Conservation (phyloP, 2,797 vertebrate species). For the Chaetophractus vellerosus region DNA sequence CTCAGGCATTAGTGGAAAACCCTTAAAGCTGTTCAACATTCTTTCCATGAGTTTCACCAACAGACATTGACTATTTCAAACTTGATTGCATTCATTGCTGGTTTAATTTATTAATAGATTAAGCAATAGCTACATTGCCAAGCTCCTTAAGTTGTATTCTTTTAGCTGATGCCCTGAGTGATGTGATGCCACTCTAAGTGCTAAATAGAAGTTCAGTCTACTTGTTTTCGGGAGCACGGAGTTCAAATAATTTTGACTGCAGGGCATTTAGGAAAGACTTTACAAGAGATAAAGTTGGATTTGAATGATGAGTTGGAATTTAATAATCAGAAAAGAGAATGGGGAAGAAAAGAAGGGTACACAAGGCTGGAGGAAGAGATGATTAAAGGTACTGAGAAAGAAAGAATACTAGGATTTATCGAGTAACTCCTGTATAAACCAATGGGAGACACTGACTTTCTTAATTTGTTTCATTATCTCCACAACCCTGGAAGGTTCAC, state of each 20-base stretch:
- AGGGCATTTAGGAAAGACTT: not conserved
- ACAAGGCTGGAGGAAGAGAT: not conserved
- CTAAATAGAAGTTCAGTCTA: not conserved
- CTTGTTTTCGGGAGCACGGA: not conserved
- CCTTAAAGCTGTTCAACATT: not conserved
- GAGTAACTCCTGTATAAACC: not conserved
- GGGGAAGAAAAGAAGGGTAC: not conserved
- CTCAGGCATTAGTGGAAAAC: not conserved
- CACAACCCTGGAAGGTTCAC: not conserved
- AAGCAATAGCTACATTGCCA: not conserved
- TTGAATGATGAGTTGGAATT: constrained; percentile 38
- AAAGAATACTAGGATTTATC: not conserved
- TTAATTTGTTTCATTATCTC: not conserved
- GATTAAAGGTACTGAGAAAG: not conserved
- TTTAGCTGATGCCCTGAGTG: not conserved
- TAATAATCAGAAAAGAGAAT: not conserved
- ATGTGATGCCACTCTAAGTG: not conserved
- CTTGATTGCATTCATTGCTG: not conserved
- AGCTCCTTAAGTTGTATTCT: not conserved
- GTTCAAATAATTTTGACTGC: not conserved
- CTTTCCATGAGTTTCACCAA: not conserved
- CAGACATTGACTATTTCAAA: not conserved
- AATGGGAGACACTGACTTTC: not conserved
- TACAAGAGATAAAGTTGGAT: not conserved
- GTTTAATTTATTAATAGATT: not conserved